phyloP scores from a whole-genome alignment of 1,140 invertebrate genomes.

The Philopotamus ludificatus region DNA sequence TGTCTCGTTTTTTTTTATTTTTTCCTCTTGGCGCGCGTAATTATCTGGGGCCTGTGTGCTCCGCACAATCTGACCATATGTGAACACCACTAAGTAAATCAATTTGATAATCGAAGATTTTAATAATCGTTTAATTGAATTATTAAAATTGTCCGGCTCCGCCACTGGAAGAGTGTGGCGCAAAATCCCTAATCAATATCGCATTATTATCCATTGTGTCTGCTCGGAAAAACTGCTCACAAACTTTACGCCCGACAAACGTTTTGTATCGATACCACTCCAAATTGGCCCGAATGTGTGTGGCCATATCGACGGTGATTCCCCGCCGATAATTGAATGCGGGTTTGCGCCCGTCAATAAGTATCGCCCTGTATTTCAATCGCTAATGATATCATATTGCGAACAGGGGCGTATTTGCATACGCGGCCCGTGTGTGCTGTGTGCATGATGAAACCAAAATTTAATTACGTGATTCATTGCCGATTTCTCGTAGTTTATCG shows the following conservation, averaged over 20 bases:
- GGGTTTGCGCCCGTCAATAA: constrained; percentile 30
- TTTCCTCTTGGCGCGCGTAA: too few relatives aligned
- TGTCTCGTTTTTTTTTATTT: too few relatives aligned
- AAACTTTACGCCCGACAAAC: constrained; percentile 28
- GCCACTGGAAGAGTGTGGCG: constrained; percentile 13
- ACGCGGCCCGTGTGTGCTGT: too few relatives aligned
- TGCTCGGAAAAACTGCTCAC: constrained; percentile 27
- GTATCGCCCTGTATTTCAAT: constrained; percentile 11
- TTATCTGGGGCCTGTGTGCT: too few relatives aligned
- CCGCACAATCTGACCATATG: too few relatives aligned
- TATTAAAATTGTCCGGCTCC: background rate
- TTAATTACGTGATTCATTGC: too few relatives aligned
- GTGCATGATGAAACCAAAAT: too few relatives aligned
- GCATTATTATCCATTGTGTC: constrained; percentile 39
- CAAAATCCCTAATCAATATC: constrained; percentile 35
- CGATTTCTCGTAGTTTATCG: too few relatives aligned
- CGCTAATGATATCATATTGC: background rate
- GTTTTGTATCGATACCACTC: constrained; percentile 37
- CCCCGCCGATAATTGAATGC: constrained; percentile 30
- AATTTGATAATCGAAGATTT: background rate
- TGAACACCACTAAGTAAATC: too few relatives aligned
- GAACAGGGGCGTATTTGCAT: too few relatives aligned
- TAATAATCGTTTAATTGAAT: constrained; percentile 1
- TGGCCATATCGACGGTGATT: constrained; percentile 6
- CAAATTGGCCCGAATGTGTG: constrained; percentile 35